Percentiles rank a stretch among this genome's conserved stretches.
phyloP scores from a whole-genome alignment of 1,140 invertebrate genomes.

The Drosophila jambulina region DNA sequence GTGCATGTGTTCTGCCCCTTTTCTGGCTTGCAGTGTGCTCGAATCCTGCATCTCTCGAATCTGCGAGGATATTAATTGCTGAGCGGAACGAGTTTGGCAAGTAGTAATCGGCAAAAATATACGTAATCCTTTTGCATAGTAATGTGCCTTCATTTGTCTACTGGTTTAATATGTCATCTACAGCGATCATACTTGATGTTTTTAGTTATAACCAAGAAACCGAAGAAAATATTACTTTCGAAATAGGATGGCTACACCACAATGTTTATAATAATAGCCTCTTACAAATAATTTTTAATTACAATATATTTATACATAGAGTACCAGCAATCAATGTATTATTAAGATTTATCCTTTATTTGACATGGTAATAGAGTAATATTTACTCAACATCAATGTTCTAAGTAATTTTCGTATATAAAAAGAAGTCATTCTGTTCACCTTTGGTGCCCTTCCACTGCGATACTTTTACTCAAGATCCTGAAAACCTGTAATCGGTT shows the following conservation, averaged over 20 bases:
- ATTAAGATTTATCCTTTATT: too few species aligned
- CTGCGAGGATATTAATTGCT: slow-evolving; percentile 29
- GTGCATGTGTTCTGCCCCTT: slow-evolving; percentile 21
- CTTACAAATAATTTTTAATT: not conserved
- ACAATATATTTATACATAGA: not conserved
- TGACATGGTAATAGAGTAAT: too few species aligned
- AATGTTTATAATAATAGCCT: not conserved
- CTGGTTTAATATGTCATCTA: slow-evolving; percentile 10
- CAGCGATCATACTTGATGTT: not conserved
- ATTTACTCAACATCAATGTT: too few species aligned
- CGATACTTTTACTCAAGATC: too few species aligned
- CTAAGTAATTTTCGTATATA: not conserved
- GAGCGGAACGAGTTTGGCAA: slow-evolving; percentile 5
- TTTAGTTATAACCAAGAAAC: not conserved
- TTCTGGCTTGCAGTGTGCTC: slow-evolving; percentile 29
- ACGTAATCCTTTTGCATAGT: not conserved
- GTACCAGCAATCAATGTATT: too few species aligned
- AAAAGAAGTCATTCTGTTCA: too few species aligned
- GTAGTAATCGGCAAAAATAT: slow-evolving; percentile 21
- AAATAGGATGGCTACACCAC: not conserved
- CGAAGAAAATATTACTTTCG: not conserved
- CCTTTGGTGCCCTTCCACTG: too few species aligned
- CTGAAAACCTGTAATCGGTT: not conserved
- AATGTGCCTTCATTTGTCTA: slow-evolving; percentile 45
- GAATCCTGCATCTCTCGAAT: slow-evolving; percentile 27